phyloP scores from a whole-genome alignment of 2,888 invertebrate species.

The Drosophila rubida region DNA sequence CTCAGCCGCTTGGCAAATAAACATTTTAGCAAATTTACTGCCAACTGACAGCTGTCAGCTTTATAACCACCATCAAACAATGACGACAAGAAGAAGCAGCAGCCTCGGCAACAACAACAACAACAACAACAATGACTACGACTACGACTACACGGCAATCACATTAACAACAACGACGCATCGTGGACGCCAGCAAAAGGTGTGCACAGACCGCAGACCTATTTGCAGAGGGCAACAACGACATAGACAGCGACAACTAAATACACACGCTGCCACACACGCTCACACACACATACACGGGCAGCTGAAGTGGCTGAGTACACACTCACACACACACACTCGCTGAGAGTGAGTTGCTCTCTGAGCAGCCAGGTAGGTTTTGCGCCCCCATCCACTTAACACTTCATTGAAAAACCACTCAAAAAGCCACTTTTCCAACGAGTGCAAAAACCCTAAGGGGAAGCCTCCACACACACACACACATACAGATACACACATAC shows the following conservation, averaged over 20 bases:
- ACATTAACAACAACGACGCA: conserved; percentile 26
- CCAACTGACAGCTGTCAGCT: conserved; percentile 82
- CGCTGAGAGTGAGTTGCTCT: conserved; percentile 50
- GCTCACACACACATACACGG: conserved; percentile 19
- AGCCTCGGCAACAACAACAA: conserved; percentile 31
- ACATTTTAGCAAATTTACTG: conserved; percentile 81
- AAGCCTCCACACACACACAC: conserved; percentile 15
- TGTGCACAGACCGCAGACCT: conserved; percentile 67
- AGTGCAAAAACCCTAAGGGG: conserved; percentile 43
- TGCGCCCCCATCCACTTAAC: conserved; percentile 73
- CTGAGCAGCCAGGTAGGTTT: conserved; percentile 61
- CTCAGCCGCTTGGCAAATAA: conserved; percentile 78
- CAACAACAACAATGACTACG: conserved; percentile 22
- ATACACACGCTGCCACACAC: conserved; percentile 41
- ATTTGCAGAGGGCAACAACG: conserved; percentile 57
- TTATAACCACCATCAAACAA: conserved; percentile 80
- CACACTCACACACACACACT: conserved; percentile 25
- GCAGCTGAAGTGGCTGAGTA: conserved; percentile 52
- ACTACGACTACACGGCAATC: conserved; percentile 22
- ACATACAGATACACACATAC: neutral
- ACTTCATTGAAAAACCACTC: conserved; percentile 82
- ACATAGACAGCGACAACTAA: conserved; percentile 67
- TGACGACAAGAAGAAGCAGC: conserved; percentile 36
- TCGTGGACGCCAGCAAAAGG: conserved; percentile 54
- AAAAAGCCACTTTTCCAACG: conserved; percentile 74